Conservation (phyloP, 2,888 invertebrate genomes). For the Apodemia mormo region DNA sequence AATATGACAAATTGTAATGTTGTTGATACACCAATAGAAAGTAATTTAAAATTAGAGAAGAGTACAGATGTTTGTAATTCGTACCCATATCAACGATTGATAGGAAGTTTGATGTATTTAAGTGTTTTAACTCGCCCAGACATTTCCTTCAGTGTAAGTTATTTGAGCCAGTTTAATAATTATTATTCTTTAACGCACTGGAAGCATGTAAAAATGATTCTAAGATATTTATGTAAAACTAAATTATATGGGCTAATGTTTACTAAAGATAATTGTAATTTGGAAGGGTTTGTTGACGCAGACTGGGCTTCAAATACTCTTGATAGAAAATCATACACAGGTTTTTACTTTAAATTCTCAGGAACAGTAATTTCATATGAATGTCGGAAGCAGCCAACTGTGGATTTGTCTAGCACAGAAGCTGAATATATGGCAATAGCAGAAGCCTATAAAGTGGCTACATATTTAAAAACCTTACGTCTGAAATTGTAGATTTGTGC, state of each 20-base stretch:
- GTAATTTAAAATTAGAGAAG: no score
- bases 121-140: neutral
- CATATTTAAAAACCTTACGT: constrained; percentile 32
- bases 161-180: constrained; percentile 30
- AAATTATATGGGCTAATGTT: constrained; percentile 33
- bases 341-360: constrained; percentile 39
- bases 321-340: constrained; percentile 41
- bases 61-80: neutral
- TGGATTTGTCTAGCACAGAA: constrained; percentile 29
- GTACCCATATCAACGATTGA: constrained; percentile 29
- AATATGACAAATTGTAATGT: constrained; percentile 34
- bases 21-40: constrained; percentile 37
- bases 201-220: constrained; percentile 35
- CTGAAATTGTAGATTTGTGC: neutral
- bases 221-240: constrained; percentile 41
- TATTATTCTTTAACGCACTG: neutral
- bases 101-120: constrained; percentile 26
- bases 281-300: constrained; percentile 40
- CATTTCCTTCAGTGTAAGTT: neutral
- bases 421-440: constrained; percentile 29
- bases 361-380: constrained; percentile 44
- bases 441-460: constrained; percentile 30
- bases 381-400: constrained; percentile 36
- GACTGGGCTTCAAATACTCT: constrained; percentile 40
- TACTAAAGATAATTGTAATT: constrained; percentile 24